Evolutionary conservation across 1,140 invertebrate genomes (phyloP).

Genomic region (Holotrichia oblita): DNA sequence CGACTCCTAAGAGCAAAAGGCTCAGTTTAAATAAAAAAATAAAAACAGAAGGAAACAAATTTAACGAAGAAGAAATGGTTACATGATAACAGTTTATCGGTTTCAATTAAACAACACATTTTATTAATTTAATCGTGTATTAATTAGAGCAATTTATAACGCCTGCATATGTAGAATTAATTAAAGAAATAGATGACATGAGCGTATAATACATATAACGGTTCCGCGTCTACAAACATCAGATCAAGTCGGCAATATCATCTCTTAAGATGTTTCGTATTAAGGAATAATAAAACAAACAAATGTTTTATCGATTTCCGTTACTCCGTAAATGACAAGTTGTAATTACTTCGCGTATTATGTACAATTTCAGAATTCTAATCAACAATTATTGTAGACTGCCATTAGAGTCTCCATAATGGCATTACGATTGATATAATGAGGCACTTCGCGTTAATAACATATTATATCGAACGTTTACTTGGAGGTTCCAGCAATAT

Average conservation of each 20-base stretch:
- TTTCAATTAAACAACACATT: background rate
- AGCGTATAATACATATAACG: background rate
- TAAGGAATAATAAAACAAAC: background rate
- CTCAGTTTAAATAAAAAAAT: background rate
- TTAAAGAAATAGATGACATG: background rate
- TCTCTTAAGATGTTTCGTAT: too few relatives aligned
- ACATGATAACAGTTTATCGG: background rate
- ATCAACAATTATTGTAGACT: background rate
- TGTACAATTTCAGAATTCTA: slow-evolving; percentile 9
- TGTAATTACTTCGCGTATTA: background rate
- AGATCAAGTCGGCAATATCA: too few relatives aligned
- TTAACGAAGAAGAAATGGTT: background rate
- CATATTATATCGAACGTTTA: background rate
- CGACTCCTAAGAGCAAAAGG: background rate
- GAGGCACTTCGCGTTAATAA: background rate
- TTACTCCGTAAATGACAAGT: background rate
- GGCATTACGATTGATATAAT: background rate
- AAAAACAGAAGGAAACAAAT: background rate
- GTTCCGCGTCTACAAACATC: background rate
- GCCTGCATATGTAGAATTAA: background rate
- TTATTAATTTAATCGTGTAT: too few relatives aligned
- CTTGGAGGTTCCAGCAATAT: background rate
- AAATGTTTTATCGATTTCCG: background rate
- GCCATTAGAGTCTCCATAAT: background rate
- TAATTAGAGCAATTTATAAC: too few relatives aligned